phyloP scores from a whole-genome alignment of 2,113 vertebrate species.

The Tinamus guttatus region DNA sequence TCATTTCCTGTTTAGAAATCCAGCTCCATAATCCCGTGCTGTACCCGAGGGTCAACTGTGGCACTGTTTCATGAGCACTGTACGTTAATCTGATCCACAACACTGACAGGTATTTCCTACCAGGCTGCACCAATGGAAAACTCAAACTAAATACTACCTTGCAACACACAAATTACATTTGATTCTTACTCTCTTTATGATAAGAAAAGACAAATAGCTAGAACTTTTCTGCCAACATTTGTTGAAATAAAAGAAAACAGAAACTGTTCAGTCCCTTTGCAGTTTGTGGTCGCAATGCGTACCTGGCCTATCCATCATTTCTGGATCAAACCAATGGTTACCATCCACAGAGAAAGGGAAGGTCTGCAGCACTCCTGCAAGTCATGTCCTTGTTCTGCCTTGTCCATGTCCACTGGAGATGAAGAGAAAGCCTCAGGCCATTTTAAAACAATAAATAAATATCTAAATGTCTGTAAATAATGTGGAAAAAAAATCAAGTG shows the following conservation, averaged over 20 bases:
- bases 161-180: neutral
- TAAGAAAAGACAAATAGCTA: neutral
- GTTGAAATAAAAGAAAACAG: neutral
- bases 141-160: neutral
- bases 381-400: neutral
- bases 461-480: neutral
- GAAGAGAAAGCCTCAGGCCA: neutral
- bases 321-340: too few species aligned
- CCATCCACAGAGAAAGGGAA: neutral
- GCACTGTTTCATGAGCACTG: neutral
- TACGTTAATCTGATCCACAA: neutral
- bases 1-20: conserved; percentile 17
- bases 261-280: neutral
- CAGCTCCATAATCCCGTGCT: neutral
- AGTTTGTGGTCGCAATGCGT: neutral
- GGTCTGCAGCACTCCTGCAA: neutral
- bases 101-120: neutral
- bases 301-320: neutral
- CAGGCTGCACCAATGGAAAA: neutral
- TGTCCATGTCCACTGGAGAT: neutral
- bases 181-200: neutral
- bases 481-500: neutral
- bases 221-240: neutral
- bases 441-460: neutral
- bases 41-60: neutral